These are phyloP conservation scores for Rhopilema esculentum DNA, from an alignment of 30 jellyfish, hydroid and myxozoan genomes.

Conservation along the genomic window DNA sequence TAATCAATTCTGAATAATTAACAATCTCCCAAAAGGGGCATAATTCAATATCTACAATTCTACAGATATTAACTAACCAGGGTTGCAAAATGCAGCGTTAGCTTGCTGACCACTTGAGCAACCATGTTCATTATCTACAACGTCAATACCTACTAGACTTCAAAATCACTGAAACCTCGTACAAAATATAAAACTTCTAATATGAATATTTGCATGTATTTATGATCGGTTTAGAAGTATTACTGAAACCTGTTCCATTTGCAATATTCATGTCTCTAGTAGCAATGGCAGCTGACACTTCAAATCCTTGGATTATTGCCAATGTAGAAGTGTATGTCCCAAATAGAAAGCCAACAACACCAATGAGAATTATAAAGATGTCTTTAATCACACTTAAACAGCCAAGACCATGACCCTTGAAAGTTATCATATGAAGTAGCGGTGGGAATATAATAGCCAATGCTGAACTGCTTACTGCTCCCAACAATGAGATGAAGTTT, in stretches of 20 bases:
- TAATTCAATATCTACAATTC: not conserved
- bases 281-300: conserved; percentile 8
- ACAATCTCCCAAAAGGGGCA: not conserved
- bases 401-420: conserved; percentile 79
- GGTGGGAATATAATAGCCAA: conserved; percentile 98
- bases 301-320: conserved; percentile 89
- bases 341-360: conserved; percentile 77
- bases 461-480: conserved; percentile 97
- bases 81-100: too few relatives aligned
- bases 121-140: too few relatives aligned
- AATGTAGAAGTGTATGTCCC: conserved; percentile 87
- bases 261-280: not conserved
- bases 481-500: conserved; percentile 90
- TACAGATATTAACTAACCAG: not conserved
- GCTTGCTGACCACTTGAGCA: too few relatives aligned
- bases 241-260: conserved; percentile 3
- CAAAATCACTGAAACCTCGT: not conserved
- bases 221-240: conserved; percentile 4
- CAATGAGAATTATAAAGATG: conserved; percentile 68
- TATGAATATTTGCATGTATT: conserved; percentile 57
- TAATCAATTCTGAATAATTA: too few relatives aligned
- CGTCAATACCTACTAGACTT: too few relatives aligned
- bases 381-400: conserved; percentile 64
- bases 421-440: conserved; percentile 84
- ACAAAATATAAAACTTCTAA: not conserved